Percentiles rank a stretch among this genome's conserved stretches.
phyloP scores from a whole-genome alignment of 2,888 invertebrate genomes.

The Brachyptera risi region DNA sequence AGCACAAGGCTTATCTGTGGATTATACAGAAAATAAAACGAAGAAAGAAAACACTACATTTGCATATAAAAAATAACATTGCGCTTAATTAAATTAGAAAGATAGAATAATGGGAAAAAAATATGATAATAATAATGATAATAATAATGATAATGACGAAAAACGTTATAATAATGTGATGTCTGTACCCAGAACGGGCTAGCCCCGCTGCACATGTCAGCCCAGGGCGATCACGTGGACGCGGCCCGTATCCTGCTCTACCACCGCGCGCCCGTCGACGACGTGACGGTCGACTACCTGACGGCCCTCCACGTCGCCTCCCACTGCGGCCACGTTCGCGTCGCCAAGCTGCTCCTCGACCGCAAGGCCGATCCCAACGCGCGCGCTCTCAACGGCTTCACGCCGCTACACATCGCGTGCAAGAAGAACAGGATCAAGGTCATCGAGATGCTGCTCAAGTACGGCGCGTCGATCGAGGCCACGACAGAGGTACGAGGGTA shows the following conservation, averaged over 20 bases:
- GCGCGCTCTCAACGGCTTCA: conserved; percentile 94
- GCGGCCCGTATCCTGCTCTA: conserved; percentile 87
- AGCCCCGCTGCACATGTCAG: conserved; percentile 97
- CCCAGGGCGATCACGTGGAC: conserved; percentile 97
- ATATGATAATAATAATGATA: too few species aligned
- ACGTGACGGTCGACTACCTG: conserved; percentile 90
- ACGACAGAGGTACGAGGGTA: conserved; percentile 69
- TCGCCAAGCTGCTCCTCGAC: conserved; percentile 86
- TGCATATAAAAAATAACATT: too few species aligned
- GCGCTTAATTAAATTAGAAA: too few species aligned
- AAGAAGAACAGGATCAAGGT: conserved; percentile 97
- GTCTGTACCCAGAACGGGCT: conserved; percentile 66
- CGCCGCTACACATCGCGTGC: conserved; percentile 96
- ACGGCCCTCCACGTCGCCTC: conserved; percentile 96
- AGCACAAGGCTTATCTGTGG: too few species aligned
- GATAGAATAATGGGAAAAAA: too few species aligned
- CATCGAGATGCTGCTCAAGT: conserved; percentile 90
- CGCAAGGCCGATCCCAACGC: conserved; percentile 96
- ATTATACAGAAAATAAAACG: too few species aligned
- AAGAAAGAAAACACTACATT: too few species aligned
- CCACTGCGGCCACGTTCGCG: conserved; percentile 89
- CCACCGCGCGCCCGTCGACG: conserved; percentile 96
- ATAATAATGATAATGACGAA: too few species aligned
- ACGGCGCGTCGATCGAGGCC: conserved; percentile 78
- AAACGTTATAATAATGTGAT: too few species aligned